phyloP scores from a whole-genome alignment of 1,140 invertebrate species.

The Drosophila persimilis region DNA sequence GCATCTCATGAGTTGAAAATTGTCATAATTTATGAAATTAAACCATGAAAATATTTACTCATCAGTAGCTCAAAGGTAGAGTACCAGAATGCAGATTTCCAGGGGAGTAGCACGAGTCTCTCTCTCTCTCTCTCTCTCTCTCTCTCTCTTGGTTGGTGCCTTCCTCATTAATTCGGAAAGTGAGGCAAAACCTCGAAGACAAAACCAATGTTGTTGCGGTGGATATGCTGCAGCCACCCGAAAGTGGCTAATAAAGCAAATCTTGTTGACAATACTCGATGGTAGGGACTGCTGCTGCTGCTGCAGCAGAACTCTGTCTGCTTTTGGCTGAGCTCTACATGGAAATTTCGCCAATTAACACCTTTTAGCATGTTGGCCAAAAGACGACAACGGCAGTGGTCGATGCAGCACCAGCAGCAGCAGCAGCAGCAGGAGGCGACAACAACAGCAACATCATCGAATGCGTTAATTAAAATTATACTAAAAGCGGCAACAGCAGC shows the following conservation, averaged over 20 bases:
- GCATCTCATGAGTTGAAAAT: conserved; percentile 38
- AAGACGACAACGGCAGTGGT: conserved; percentile 62
- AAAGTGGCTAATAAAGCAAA: conserved; percentile 83
- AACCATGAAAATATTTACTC: conserved; percentile 80
- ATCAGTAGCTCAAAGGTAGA: conserved; percentile 28
- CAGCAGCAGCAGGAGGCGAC: conserved; percentile 40
- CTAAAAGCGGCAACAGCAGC: conserved; percentile 47
- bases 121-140: neutral
- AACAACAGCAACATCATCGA: conserved; percentile 56
- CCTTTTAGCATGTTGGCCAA: conserved; percentile 82
- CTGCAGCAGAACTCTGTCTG: conserved; percentile 32
- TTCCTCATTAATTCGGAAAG: conserved; percentile 56
- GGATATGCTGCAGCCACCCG: conserved; percentile 77
- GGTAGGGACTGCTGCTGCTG: conserved; percentile 37
- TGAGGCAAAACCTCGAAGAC: conserved; percentile 6
- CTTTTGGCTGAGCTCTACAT: conserved; percentile 77
- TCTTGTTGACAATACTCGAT: conserved; percentile 80
- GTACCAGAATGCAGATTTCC: neutral
- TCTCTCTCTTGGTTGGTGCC: neutral
- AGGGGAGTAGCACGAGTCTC: conserved; percentile 31
- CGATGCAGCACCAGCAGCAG: conserved; percentile 28
- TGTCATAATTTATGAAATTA: conserved; percentile 80
- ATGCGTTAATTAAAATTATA: conserved; percentile 79
- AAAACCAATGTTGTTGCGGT: conserved; percentile 21
- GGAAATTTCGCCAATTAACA: conserved; percentile 83